phyloP scores from a whole-genome alignment of 2,113 vertebrate species.

The Gambusia holbrooki region DNA sequence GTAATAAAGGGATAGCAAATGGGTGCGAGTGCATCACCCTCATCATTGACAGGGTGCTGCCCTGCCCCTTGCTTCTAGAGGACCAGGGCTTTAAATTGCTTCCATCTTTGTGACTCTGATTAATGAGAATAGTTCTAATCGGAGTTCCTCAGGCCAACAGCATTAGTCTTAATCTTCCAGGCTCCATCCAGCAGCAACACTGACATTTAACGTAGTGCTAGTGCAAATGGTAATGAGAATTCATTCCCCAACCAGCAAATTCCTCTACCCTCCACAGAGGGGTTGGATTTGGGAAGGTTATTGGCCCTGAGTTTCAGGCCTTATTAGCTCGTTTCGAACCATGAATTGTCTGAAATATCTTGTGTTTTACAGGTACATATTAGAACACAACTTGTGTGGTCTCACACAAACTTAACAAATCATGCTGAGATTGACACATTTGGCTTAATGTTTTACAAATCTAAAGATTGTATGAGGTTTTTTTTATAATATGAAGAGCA shows the following conservation, averaged over 20 bases:
- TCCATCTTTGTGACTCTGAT: slow-evolving; percentile 78
- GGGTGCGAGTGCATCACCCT: slow-evolving; percentile 61
- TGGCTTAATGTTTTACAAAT: not conserved
- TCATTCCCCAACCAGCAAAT: slow-evolving; percentile 67
- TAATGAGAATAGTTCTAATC: slow-evolving; percentile 83
- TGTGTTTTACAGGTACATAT: slow-evolving; percentile 62
- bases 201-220: slow-evolving; percentile 82
- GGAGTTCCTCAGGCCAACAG: slow-evolving; percentile 79
- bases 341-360: slow-evolving; percentile 72
- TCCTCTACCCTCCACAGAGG: slow-evolving; percentile 52
- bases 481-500: too few relatives aligned
- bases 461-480: not conserved
- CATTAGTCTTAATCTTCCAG: slow-evolving; percentile 82
- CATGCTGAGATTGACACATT: not conserved
- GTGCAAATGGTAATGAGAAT: slow-evolving; percentile 79
- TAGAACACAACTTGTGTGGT: slow-evolving; percentile 55
- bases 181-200: slow-evolving; percentile 73
- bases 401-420: slow-evolving; percentile 20
- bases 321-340: slow-evolving; percentile 75
- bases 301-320: slow-evolving; percentile 67
- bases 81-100: slow-evolving; percentile 78
- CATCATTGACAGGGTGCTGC: slow-evolving; percentile 70
- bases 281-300: slow-evolving; percentile 67
- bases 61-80: slow-evolving; percentile 75
- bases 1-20: slow-evolving; percentile 72